Percentiles rank a stretch among this genome's conserved stretches.
These are phyloP conservation scores for Syngnathus acus DNA, from an alignment of 2,797 vertebrate species.

Conservation along the genomic window DNA sequence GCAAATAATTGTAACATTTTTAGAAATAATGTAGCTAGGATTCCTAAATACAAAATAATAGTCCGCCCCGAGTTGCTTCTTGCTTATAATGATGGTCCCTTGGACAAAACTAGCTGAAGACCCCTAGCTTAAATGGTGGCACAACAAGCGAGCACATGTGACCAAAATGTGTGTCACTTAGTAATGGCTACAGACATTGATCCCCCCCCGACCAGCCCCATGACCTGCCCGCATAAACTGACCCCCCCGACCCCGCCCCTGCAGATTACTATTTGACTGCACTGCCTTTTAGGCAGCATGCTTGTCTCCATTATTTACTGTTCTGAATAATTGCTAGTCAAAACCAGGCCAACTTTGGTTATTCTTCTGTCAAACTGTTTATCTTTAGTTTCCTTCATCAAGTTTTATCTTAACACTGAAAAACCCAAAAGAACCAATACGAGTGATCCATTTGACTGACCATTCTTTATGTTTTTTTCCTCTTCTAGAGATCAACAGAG, in stretches of 20 bases:
- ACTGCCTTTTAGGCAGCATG: slow-evolving; percentile 1
- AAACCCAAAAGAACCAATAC: slow-evolving; percentile 33
- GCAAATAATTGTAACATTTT: too few relatives aligned
- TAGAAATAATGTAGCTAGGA: too few relatives aligned
- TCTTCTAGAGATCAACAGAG: slow-evolving; percentile 80
- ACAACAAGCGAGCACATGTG: neutral
- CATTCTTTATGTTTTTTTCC: slow-evolving; percentile 11
- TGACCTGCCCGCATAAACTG: neutral
- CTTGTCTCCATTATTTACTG: neutral
- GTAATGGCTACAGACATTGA: slow-evolving; percentile 4
- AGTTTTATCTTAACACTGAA: slow-evolving; percentile 36
- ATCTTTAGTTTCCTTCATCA: neutral
- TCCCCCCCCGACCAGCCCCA: too few relatives aligned
- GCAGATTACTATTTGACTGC: neutral
- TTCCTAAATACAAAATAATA: too few relatives aligned
- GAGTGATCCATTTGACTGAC: slow-evolving; percentile 9
- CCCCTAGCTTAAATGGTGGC: neutral
- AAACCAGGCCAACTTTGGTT: neutral
- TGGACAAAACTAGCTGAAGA: too few relatives aligned
- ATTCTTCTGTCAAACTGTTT: neutral
- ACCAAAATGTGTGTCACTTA: slow-evolving; percentile 5
- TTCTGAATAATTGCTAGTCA: slow-evolving; percentile 1
- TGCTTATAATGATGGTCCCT: too few relatives aligned
- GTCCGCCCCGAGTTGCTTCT: too few relatives aligned
- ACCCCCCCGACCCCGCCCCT: neutral